A percentile compares a stretch with the other conserved stretches of the same genome.
Evolutionary conservation across 2,113 vertebrate genomes (phyloP).

Genomic region (Macquaria ambigua): DNA sequence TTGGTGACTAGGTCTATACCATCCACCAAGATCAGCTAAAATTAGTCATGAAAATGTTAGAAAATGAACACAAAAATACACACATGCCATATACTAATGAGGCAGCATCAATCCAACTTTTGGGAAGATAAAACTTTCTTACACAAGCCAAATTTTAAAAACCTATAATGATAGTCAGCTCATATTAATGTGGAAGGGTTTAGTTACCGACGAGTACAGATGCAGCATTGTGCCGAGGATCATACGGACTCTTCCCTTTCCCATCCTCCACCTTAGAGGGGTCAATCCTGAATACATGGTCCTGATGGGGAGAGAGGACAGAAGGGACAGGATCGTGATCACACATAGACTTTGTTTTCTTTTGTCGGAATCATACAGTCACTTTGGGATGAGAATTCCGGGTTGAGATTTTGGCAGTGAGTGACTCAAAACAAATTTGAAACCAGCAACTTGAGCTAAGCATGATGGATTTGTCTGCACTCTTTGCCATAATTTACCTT

Average conservation of each 20-base stretch:
- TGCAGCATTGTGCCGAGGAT: conserved; percentile 90
- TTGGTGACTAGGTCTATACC: background rate
- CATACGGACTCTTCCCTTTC: conserved; percentile 97
- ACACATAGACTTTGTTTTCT: background rate
- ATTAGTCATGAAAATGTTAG: background rate
- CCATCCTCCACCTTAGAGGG: conserved; percentile 87
- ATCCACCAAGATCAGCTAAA: background rate
- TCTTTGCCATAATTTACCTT: background rate
- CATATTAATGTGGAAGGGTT: background rate
- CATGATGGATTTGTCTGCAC: background rate
- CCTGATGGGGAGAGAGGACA: conserved; percentile 79
- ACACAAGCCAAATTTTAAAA: background rate
- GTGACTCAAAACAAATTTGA: background rate
- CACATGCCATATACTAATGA: background rate
- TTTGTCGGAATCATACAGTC: background rate
- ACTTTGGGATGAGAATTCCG: background rate
- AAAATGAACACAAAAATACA: background rate
- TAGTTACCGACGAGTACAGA: conserved; percentile 92
- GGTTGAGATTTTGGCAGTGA: background rate
- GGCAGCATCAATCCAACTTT: background rate
- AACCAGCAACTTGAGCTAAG: background rate
- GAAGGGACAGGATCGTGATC: background rate
- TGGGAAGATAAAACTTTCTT: background rate
- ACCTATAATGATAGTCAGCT: background rate
- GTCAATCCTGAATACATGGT: conserved; percentile 90